Evolutionary conservation across 2,113 vertebrate species (phyloP), one percentile per base, ranked within the genome.

Genomic region (Nesoenas mayeri): DNA sequence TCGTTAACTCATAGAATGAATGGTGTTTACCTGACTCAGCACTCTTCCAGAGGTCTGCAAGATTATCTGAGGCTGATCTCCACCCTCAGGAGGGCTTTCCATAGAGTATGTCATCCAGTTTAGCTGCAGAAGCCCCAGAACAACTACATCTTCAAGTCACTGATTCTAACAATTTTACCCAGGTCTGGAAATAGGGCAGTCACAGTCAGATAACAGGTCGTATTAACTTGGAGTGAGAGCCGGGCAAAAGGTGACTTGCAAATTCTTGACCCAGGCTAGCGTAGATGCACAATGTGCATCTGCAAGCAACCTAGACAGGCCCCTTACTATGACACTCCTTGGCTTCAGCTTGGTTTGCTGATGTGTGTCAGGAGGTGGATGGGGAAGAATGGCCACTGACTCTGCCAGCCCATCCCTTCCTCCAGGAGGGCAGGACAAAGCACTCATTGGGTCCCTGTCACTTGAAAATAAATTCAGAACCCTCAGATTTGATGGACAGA

Each of bases 391-490:
- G 11, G 38, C 10, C 6, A 0, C 5, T 67, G 47, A 15, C 4
- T 5, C 29, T 48, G 24, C 42, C 75, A 50, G 21, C 12, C 29
- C 20, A 42, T 51, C 48, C 48, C 6, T 83, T 19, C 34, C 15
- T 44, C 12, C 28, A 44, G 48, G 15, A 75, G n/a, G 10, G 20
- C 70, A 90, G 22, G 12, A 12, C 31, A 86, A 72, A 47, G 25
- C 25, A 65, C 10, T 50, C 5, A 0, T 3, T 34, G 29, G 5
- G 12, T 62, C 42, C 25, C 53, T 60, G 32, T 10, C 34, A 32
- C 29, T 57, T 69, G 61, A 72, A 91, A 89, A 72, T 9, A 38
- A 85, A 75, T 22, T 3, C 42, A 72, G 25, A 38, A 42, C 21
- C 26, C 22, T 61, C 38, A 62, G 62, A 51, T 50, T 13, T n/a